Evolutionary conservation across 2,797 vertebrate species (phyloP), one percentile per base, ranked within the genome.

Genomic region (Hemibagrus guttatus): DNA sequence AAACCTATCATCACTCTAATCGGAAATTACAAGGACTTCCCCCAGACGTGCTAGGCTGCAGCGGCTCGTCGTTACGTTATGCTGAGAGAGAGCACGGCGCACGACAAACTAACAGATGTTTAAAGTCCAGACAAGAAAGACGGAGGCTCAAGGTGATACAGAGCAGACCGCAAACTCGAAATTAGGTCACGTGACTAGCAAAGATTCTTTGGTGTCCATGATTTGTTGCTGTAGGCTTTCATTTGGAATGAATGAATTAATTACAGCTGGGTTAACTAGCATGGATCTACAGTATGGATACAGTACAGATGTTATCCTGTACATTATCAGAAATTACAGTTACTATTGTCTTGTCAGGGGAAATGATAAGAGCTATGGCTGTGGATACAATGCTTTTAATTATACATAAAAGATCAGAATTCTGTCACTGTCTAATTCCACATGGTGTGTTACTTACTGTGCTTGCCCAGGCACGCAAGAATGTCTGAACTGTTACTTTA

Each of bases 1-100:
- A 93, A 94, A 92, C 91, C 91, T 90, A 90, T 93, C 94, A 93
- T 94, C 92, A 93, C 93, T 94, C 90, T 93, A 93, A 94, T 95
- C 94, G 93, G 92, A 88, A 93, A 94, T 94, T 92, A 94, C 94
- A 94, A 92, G 92, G 94, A 93, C 93, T 94, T 93, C 92, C 90
- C 91, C 91, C 93, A 94, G 94, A 93, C 94, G 4, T 35, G 28
- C 31, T 63, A 46, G 75, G 58, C 76, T 78, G 52, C 14, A 61
- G 35, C 35, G 35, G 28, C 59, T 63, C 63, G 64, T 39, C 63
- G 42, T 82, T 66, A 56, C 35, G 63, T 72, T 87, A 71, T 42
- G 83, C 75, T 86, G 75, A 76, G 78, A 81, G 49, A 81, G 49
- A 75, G 35, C 61, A 61, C 63, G 35, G 85, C 76, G 72, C 91